Conservation (phyloP, 2,888 invertebrate species). For the Volucella zonaria region DNA sequence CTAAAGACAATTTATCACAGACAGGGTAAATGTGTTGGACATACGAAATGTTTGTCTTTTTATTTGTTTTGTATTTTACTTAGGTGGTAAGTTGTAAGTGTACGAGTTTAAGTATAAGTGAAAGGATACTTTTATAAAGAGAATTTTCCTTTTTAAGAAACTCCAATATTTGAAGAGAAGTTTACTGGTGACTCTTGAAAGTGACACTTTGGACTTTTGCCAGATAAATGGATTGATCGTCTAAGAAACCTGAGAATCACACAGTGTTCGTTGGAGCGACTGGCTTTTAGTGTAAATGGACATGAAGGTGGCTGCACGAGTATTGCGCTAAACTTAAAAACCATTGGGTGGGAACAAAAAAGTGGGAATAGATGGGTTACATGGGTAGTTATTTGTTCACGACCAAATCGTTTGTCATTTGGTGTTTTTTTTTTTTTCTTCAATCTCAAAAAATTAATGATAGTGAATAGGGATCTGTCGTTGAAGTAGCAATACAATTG, state of each 20-base stretch:
- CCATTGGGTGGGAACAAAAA: too few species aligned
- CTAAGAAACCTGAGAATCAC: slow-evolving; percentile 24
- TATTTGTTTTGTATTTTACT: slow-evolving; percentile 59
- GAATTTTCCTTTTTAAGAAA: too few species aligned
- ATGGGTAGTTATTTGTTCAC: too few species aligned
- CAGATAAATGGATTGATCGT: slow-evolving; percentile 62
- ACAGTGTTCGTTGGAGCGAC: slow-evolving; percentile 3
- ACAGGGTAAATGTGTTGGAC: slow-evolving; percentile 72
- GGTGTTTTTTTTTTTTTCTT: too few species aligned
- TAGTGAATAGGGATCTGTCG: too few species aligned
- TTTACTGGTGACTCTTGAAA: slow-evolving; percentile 45
- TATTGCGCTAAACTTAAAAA: too few species aligned
- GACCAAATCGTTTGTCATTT: too few species aligned
- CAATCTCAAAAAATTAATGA: too few species aligned
- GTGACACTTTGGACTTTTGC: slow-evolving; percentile 57
- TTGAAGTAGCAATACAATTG: too few species aligned
- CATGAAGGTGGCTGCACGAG: too few species aligned
- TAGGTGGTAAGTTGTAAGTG: slow-evolving; percentile 41
- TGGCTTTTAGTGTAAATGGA: slow-evolving; percentile 16
- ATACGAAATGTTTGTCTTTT: slow-evolving; percentile 69
- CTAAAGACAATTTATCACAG: slow-evolving; percentile 75
- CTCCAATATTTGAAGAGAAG: neutral
- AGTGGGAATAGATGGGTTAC: too few species aligned
- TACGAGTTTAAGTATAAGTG: slow-evolving; percentile 26
- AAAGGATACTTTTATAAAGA: neutral